These are phyloP conservation scores for Otus scops DNA, from an alignment of 2,797 vertebrate genomes.

Conservation along the genomic window DNA sequence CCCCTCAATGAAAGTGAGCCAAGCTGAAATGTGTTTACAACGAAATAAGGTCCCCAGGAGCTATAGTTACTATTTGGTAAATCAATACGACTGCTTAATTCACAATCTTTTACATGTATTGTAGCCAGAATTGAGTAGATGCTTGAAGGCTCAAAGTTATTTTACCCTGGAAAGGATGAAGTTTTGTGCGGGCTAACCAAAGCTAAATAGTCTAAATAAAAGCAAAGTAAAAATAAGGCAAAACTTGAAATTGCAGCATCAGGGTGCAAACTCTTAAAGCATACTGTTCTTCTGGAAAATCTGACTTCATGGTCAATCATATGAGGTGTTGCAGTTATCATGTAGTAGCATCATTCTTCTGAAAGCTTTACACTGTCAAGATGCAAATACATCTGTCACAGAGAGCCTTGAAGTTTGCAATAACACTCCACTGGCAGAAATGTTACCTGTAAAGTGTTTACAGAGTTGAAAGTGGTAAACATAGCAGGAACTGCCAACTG, in stretches of 20 bases:
- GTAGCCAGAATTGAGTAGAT: background rate
- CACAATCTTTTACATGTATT: background rate
- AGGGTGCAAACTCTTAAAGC: background rate
- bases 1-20: background rate
- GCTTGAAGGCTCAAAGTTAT: background rate
- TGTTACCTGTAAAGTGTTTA: background rate
- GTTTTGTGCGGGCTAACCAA: background rate
- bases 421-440: background rate
- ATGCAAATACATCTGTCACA: background rate
- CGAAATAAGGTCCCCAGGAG: background rate
- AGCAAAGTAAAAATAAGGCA: background rate
- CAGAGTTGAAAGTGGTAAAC: background rate
- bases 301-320: background rate
- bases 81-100: background rate
- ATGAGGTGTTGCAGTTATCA: background rate
- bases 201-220: background rate
- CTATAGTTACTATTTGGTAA: background rate
- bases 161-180: background rate
- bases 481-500: background rate
- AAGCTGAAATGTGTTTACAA: background rate
- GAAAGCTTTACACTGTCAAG: background rate
- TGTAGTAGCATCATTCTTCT: background rate
- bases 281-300: background rate
- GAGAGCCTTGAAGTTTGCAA: background rate
- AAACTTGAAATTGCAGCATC: background rate